Evolutionary conservation across 2,113 vertebrate species (phyloP), one percentile per base, ranked within the genome.

Genomic region (Muntiacus muntjak): DNA sequence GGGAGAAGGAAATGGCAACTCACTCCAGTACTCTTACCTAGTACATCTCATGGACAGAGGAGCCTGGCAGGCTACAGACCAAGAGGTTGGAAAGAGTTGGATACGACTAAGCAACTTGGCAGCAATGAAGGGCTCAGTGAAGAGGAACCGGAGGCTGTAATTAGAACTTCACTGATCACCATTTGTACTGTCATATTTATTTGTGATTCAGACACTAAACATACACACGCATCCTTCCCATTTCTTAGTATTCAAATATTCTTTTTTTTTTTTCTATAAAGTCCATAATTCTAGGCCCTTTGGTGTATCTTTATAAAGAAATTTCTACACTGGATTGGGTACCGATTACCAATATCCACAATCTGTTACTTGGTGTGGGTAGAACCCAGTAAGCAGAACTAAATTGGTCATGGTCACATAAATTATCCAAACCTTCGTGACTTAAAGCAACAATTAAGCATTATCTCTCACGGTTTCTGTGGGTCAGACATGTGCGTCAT

Each of bases 341-440:
- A n/a, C 57, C 78, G 36, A 28, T 57, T 11, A 54, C 13, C 16
- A 9, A 87, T 26, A 86, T 43, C 30, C 36, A 43, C 62, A 67
- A 74, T 71, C 50, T 71, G 50, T 50, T 55, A 13, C 43, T 71
- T 64, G 45, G 4, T 26, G 7, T n/a, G 33, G 21, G 45, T 36
- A 88, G 40, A 84, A 40, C 30, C 5, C 78, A 40, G 52, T 60
- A 55, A 78, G 28, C 1, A 26, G 26, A 19, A 25, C 6, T 58
- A 6, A 57, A 1, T 67, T 23, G 0, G 14, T 50, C 26, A 30
- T 11, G 9, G 25, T 54, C 19, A 16, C 33, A 16, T 67, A 89
- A 74, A 82, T 94, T 40, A 30, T 81, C 28, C 55, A 54, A 45
- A 81, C 3, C 62, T 60, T 87, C 67, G 40, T 67, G 67, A 91